phyloP scores from a whole-genome alignment of 2,888 invertebrate species.

The Coelinius sp. region DNA sequence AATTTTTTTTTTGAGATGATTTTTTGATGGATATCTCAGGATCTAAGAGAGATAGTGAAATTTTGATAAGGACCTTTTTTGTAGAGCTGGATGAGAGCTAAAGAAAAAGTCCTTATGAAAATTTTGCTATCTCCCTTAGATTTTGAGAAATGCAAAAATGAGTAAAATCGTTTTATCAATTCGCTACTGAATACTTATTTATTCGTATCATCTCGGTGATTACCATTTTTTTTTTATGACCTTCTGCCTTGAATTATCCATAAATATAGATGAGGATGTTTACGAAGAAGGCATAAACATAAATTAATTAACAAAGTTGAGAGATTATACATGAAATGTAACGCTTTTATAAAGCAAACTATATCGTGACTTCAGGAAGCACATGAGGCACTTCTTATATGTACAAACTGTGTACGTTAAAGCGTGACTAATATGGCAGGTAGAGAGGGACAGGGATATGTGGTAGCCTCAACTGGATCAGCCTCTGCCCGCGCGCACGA shows the following conservation, averaged over 20 bases:
- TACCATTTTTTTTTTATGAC: no score
- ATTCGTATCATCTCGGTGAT: not conserved
- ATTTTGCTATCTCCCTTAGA: no score
- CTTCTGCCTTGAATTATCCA: not conserved
- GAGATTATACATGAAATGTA: not conserved
- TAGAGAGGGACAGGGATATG: constrained; percentile 28
- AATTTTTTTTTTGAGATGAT: not conserved
- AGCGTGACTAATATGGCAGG: constrained; percentile 59
- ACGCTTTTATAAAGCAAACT: not conserved
- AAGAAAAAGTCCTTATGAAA: no score
- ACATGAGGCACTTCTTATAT: constrained; percentile 40
- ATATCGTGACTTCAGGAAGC: constrained; percentile 26
- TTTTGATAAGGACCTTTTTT: no score
- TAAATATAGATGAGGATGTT: constrained; percentile 3
- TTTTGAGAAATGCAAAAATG: no score
- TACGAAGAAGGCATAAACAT: constrained; percentile 48
- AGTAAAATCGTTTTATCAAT: no score
- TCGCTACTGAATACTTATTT: not conserved
- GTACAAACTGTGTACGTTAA: constrained; percentile 40
- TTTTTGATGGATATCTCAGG: no score
- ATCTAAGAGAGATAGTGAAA: no score
- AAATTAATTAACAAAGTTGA: constrained; percentile 58
- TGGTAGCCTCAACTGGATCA: constrained; percentile 63
- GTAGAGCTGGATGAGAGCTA: no score
- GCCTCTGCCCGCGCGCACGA: constrained; percentile 40